Evolutionary conservation across 2,113 vertebrate genomes (phyloP).

Genomic region (Ondatra zibethicus): DNA sequence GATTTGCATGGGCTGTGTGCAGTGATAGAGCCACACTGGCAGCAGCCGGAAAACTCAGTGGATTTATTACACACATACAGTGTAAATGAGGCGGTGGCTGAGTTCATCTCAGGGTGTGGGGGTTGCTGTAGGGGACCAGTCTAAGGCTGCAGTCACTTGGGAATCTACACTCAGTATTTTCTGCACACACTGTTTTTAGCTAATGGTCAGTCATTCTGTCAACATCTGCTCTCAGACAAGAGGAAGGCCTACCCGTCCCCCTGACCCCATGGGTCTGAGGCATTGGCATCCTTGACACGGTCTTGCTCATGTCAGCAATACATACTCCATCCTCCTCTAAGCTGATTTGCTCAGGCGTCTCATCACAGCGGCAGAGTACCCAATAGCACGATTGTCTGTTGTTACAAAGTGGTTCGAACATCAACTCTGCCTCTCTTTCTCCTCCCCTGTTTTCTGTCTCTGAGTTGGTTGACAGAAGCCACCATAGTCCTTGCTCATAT

Average conservation of each 20-base stretch:
- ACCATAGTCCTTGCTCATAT: not conserved
- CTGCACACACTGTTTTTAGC: not conserved
- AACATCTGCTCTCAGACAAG: not conserved
- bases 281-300: no score
- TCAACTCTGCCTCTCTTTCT: not conserved
- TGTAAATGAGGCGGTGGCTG: not conserved
- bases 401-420: not conserved
- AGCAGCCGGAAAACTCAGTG: not conserved
- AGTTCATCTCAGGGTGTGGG: not conserved
- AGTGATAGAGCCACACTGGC: not conserved
- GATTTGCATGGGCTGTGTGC: not conserved
- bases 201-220: not conserved
- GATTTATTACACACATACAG: not conserved
- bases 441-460: accelerated
- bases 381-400: no score
- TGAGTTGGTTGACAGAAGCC: not conserved
- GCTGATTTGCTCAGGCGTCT: not conserved
- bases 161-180: no score
- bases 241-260: not conserved
- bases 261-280: not conserved
- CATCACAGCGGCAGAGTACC: not conserved
- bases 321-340: no score
- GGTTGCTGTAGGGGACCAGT: not conserved
- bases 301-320: not conserved
- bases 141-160: not conserved